These are phyloP conservation scores for Montipora cactus DNA, from an alignment of 64 coral and sea anemone species.

Conservation along the genomic window DNA sequence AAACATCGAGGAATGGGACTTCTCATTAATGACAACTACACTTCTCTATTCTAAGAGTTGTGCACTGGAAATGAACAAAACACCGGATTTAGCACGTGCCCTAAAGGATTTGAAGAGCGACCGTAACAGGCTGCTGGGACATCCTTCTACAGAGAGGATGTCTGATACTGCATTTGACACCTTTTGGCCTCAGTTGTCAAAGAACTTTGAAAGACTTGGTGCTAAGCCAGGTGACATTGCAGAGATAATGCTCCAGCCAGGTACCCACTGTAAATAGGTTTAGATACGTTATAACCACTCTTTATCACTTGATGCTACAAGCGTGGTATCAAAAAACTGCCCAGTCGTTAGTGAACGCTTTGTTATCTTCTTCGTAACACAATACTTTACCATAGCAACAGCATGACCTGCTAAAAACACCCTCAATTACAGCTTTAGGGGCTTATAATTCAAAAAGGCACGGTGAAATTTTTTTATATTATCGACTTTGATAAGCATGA, in stretches of 20 bases:
- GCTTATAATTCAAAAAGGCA: too few species aligned
- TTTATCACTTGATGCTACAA: too few species aligned
- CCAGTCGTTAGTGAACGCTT: too few species aligned
- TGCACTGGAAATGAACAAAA: conserved; percentile 45
- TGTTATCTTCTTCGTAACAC: too few species aligned
- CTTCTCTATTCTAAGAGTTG: conserved; percentile 74
- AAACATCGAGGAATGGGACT: conserved; percentile 78
- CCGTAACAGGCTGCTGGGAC: conserved; percentile 73
- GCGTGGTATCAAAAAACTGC: too few species aligned
- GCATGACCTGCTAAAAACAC: too few species aligned
- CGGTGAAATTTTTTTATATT: too few species aligned
- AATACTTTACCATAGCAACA: too few species aligned
- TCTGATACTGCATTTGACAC: conserved; percentile 53
- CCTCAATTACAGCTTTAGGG: too few species aligned
- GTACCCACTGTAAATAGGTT: background rate
- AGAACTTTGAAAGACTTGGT: conserved; percentile 59
- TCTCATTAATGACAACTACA: conserved; percentile 78
- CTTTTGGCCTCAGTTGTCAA: conserved; percentile 57
- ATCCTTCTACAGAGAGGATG: conserved; percentile 62
- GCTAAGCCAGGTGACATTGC: conserved; percentile 60
- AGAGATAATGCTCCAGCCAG: background rate
- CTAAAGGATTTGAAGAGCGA: conserved; percentile 46
- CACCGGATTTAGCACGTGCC: conserved; percentile 46
- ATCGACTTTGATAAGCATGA: too few species aligned
- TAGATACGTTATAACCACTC: too few species aligned